Evolutionary conservation across 1,140 invertebrate species (phyloP).

Genomic region (Acromyrmex echinatior): DNA sequence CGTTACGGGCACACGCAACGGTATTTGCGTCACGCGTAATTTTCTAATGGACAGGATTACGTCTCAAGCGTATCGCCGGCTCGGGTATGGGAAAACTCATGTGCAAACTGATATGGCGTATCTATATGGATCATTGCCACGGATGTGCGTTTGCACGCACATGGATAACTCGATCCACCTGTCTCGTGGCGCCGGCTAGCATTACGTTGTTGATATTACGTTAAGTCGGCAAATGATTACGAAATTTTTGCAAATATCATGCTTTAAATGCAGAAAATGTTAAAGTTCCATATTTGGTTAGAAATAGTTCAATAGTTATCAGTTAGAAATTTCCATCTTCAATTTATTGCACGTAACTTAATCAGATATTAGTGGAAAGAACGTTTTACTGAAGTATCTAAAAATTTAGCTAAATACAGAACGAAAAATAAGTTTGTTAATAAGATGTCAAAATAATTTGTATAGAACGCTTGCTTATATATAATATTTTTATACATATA

Average conservation of each 20-base stretch:
- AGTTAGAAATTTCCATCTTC: background rate
- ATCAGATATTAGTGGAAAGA: background rate
- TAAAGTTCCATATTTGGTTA: background rate
- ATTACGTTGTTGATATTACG: slow-evolving; percentile 19
- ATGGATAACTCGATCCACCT: slow-evolving; percentile 17
- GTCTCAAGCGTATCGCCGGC: background rate
- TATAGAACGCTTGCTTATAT: no score
- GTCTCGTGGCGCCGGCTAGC: background rate
- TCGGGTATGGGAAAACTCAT: slow-evolving; percentile 10
- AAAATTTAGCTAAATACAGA: no score
- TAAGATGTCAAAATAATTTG: no score
- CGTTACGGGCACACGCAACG: slow-evolving; percentile 16
- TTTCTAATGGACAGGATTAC: slow-evolving; percentile 22
- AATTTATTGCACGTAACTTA: background rate
- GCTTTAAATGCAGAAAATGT: background rate
- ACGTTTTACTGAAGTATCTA: no score
- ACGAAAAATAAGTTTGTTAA: no score
- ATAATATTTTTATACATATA: no score
- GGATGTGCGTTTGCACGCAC: slow-evolving; percentile 13
- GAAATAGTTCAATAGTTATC: background rate
- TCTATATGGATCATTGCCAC: slow-evolving; percentile 25
- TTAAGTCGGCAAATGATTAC: background rate
- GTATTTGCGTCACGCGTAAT: slow-evolving; percentile 23
- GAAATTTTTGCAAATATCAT: background rate
- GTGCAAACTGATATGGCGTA: slow-evolving; percentile 31